Evolutionary conservation across 2,888 invertebrate species (phyloP).

Genomic region (Stenodema calcarata): DNA sequence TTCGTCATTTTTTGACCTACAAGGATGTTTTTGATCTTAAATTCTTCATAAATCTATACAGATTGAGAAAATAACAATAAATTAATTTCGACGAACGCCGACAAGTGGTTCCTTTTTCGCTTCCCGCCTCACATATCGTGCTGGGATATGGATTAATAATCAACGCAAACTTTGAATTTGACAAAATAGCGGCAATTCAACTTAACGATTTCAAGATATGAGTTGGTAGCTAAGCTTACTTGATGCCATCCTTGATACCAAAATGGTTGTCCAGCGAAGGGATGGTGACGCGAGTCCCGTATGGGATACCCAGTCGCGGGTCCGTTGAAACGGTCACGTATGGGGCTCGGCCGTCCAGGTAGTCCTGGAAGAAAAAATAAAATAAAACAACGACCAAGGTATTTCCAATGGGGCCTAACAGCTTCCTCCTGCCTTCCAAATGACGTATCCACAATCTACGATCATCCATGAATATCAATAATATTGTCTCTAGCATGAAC

Average conservation of each 20-base stretch:
- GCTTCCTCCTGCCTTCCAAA: not conserved
- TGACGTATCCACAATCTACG: not conserved
- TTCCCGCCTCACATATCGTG: no score
- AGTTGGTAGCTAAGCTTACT: not conserved
- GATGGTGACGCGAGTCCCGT: not conserved
- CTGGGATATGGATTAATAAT: no score
- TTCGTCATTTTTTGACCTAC: no score
- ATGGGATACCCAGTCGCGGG: constrained; percentile 1
- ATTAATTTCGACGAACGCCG: no score
- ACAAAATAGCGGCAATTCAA: no score
- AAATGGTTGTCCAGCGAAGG: not conserved
- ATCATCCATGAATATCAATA: not conserved
- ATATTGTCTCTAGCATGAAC: no score
- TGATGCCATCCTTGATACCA: not conserved
- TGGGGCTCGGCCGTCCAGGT: constrained; percentile 18
- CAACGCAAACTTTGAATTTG: no score
- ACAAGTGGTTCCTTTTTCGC: no score
- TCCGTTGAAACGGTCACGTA: constrained; percentile 36
- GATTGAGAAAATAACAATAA: no score
- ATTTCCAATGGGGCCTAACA: not conserved
- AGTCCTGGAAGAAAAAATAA: constrained; percentile 16
- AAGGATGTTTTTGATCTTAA: no score
- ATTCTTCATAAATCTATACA: no score
- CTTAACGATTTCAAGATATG: no score
- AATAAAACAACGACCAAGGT: not conserved